Base-by-base conservation (phyloP, 2,888 invertebrate genomes). In the Micoletzkya japonica region DNA sequence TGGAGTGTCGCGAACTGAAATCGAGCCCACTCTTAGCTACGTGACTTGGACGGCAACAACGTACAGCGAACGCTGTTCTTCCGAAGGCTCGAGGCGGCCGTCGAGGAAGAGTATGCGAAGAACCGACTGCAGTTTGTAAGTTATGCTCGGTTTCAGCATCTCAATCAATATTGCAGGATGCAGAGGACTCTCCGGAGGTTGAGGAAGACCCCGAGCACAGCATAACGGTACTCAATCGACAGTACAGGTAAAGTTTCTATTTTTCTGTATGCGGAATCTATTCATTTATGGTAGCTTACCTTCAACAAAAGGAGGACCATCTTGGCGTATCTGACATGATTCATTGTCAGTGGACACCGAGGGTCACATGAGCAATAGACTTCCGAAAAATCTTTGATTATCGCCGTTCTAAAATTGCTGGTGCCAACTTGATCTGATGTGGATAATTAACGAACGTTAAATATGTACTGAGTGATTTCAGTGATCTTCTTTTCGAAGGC, bases 401-500 rank as follows among this genome's bases (percentile, higher is more conserved):
- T n/a, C n/a, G n/a, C n/a, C n/a, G n/a, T n/a, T n/a, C n/a, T n/a
- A n/a, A n/a, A n/a, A n/a, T n/a, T n/a, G n/a, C n/a, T n/a, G n/a
- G n/a, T n/a, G n/a, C n/a, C n/a, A n/a, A n/a, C n/a, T n/a, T n/a
- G n/a, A n/a, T n/a, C n/a, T n/a, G n/a, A n/a, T n/a, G n/a, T 10
- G 20, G 44, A 44, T 10, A 44, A 20, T 14, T 10, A 44, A 44
- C 10, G 44, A 20, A 20, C 10, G 20, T 14, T 10, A 14, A 20
- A 44, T 44, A 57, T 20, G 30, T 57, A 26, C 30, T 57, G 14
- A 7, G 7, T 54, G 24, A 30, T 28, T 66, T 14, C 37, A 66
- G 66, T 54, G 66, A 66, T 30, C 24, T 66, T 7, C 54, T 66
- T 32, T 66, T 66, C 54, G 66, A 66, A 54, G 66, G 66, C 1